phyloP scores from a whole-genome alignment of 2,888 invertebrate genomes.

The Carcina quercana region DNA sequence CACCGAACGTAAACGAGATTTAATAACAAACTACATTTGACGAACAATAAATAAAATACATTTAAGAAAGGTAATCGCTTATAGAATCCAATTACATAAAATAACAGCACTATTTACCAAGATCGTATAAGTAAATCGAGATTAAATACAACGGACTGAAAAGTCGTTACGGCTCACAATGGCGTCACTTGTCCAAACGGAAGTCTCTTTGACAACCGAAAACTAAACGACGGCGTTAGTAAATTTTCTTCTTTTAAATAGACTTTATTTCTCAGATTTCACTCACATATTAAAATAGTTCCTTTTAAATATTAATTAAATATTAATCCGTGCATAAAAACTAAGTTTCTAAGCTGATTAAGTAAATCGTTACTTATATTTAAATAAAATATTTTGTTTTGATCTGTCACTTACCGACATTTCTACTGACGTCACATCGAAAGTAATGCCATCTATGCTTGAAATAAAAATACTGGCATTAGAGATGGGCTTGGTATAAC shows the following conservation, averaged over 20 bases:
- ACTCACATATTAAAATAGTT: too few species aligned
- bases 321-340: too few species aligned
- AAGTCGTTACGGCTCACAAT: conserved; percentile 90
- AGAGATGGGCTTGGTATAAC: too few species aligned
- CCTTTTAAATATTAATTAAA: too few species aligned
- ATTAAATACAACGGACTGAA: conserved; percentile 77
- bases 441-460: too few species aligned
- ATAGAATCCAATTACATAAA: conserved; percentile 50
- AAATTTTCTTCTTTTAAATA: conserved; percentile 16
- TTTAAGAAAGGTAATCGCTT: conserved; percentile 50
- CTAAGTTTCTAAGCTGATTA: too few species aligned
- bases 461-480: too few species aligned
- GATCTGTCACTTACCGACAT: too few species aligned
- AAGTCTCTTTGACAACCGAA: conserved; percentile 46
- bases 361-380: too few species aligned
- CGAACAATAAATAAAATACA: conserved; percentile 59
- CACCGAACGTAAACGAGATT: conserved; percentile 73
- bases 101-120: conserved; percentile 56
- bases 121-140: conserved; percentile 81
- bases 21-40: conserved; percentile 51
- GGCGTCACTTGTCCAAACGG: conserved; percentile 81
- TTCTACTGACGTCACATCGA: too few species aligned
- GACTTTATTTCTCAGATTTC: too few species aligned
- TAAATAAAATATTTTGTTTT: too few species aligned
- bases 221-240: conserved; percentile 24